These are phyloP conservation scores for Xenus cinereus DNA, from an alignment of 2,113 vertebrate species.

Conservation along the genomic window DNA sequence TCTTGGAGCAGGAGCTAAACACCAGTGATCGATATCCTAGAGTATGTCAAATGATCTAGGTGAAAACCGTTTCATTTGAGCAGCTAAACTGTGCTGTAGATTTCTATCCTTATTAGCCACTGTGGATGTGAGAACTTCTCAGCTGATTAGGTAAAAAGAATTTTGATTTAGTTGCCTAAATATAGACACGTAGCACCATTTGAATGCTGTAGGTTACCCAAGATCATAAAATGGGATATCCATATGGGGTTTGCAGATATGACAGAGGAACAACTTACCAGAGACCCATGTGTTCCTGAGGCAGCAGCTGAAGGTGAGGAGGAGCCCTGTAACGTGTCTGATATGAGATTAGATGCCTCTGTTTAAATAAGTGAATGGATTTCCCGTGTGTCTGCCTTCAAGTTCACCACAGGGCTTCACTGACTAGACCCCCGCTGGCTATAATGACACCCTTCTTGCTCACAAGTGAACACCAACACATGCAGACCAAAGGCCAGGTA, in stretches of 20 bases:
- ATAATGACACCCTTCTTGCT: not conserved
- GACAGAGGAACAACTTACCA: not conserved
- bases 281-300: not conserved
- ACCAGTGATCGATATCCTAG: not conserved
- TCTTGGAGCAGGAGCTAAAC: not conserved
- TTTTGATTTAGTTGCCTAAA: not conserved
- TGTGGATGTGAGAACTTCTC: not conserved
- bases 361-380: not conserved
- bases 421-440: not conserved
- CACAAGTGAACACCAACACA: not conserved
- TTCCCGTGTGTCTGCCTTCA: not conserved
- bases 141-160: not conserved
- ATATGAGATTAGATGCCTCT: not conserved
- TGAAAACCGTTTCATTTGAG: not conserved
- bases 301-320: not conserved
- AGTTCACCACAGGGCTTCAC: not conserved
- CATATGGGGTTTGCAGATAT: not conserved
- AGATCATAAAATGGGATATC: not conserved
- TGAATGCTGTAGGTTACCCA: not conserved
- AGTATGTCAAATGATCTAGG: not conserved
- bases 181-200: not conserved
- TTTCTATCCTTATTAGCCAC: not conserved
- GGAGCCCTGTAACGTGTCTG: not conserved
- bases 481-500: not conserved
- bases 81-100: not conserved